Evolutionary conservation across 2,797 vertebrate species (phyloP).

Genomic region (Aphelocoma californica): DNA sequence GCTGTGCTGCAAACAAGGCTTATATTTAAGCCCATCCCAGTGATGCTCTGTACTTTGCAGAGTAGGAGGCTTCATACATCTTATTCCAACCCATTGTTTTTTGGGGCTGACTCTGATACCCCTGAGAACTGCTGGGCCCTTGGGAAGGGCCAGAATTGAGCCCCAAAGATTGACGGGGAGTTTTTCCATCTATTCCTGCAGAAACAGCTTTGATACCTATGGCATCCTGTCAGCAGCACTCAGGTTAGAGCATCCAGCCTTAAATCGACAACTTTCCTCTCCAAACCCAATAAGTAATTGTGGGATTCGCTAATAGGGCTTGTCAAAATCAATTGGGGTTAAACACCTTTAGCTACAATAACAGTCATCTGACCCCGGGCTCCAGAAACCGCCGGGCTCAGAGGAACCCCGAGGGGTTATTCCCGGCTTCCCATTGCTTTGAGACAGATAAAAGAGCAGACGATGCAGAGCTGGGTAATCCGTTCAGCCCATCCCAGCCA

Average conservation of each 20-base stretch:
- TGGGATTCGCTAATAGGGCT: slow-evolving; percentile 48
- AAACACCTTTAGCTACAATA: slow-evolving; percentile 61
- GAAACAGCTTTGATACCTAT: neutral
- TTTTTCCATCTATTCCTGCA: neutral
- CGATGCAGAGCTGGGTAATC: slow-evolving; percentile 50
- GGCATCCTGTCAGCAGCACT: neutral
- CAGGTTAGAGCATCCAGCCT: neutral
- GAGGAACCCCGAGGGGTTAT: slow-evolving; percentile 43
- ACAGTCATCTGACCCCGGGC: slow-evolving; percentile 36
- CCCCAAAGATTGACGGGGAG: neutral
- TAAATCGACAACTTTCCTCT: neutral
- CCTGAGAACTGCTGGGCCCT: neutral
- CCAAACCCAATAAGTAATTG: slow-evolving; percentile 48
- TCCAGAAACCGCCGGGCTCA: slow-evolving; percentile 19
- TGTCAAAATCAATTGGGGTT: slow-evolving; percentile 67
- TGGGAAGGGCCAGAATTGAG: neutral
- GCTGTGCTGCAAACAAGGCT: neutral
- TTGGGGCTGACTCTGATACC: neutral
- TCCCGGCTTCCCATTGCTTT: slow-evolving; percentile 43
- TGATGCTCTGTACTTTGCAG: neutral
- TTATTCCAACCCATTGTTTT: accelerated
- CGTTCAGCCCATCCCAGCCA: slow-evolving; percentile 22
- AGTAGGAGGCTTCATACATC: neutral
- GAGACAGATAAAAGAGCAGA: slow-evolving; percentile 62
- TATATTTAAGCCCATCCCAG: neutral